Base-by-base conservation (phyloP, 2,888 invertebrate species). In the Ennomos quercinarius region DNA sequence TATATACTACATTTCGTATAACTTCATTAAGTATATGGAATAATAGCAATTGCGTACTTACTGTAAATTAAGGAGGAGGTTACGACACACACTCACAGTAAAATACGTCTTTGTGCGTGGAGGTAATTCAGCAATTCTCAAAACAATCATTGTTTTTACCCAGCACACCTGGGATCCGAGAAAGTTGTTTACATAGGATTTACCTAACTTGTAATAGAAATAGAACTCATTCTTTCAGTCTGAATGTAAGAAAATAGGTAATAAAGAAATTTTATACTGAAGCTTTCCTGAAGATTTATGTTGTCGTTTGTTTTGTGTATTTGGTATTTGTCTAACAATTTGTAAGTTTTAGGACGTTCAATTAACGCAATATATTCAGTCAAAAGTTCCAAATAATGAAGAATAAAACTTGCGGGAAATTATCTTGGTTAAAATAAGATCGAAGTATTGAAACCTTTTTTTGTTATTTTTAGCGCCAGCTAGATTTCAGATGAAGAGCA, bases 401-500 rank as follows among this genome's bases (percentile, higher is more conserved):
- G 1, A 17, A 17, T 17, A 17, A 17, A 17, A 17, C 17, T 17
- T 17, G 17, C 17, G 17, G 17, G 17, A 17, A 17, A 17, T 17
- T 17, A 17, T 1, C 17, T 17, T 17, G 17, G 17, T 17, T 17
- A 4, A 17, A 17, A 17, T 17, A 17, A 17, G 17, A 17, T 17
- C n/a, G n/a, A 4, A 2, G 4, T 17, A 17, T 17, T 17, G 4
- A 27, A 27, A 27, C 4, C 27, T 6, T 27, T 6, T 5, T 27
- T 27, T 27, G 5, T 6, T 6, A 27, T 27, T 63, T 64, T 38
- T 77, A 96, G 97, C 97, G 1, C 97, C 97, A 12, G 97, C 97
- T 10, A 95, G 97, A 73, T 97, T 97, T 76, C 94, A 95, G 48
- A 96, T 97, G 84, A 97, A 97, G 87, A 95, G 95, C 61, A 96